Conservation (phyloP, 1,140 invertebrate species). For the Drosophila punjabiensis region DNA sequence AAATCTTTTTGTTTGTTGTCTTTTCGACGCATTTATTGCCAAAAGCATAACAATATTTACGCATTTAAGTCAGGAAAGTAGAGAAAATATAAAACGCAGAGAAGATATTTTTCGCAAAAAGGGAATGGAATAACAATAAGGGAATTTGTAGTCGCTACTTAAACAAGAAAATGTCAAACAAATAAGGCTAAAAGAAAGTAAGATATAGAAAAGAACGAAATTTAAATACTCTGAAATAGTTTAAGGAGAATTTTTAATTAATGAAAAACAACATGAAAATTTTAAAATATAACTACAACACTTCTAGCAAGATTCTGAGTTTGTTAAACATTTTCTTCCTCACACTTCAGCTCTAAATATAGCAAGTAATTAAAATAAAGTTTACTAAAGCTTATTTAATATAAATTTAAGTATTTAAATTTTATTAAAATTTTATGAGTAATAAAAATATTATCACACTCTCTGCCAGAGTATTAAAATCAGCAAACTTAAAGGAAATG, state of each 20-base stretch:
- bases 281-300: not conserved
- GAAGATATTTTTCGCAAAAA: constrained; percentile 14
- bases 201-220: accelerated
- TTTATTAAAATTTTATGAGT: not conserved
- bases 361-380: not conserved
- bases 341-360: not conserved
- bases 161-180: constrained; percentile 27
- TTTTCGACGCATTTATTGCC: constrained; percentile 39
- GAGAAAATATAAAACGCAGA: constrained; percentile 16
- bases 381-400: not conserved
- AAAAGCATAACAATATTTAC: constrained; percentile 69
- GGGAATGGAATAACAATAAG: constrained; percentile 53
- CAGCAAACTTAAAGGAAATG: constrained; percentile 24
- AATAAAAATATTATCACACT: not conserved
- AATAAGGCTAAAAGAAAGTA: not conserved
- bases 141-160: constrained; percentile 41
- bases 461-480: constrained; percentile 10
- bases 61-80: constrained; percentile 52
- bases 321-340: not conserved
- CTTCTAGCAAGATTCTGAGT: not conserved
- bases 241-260: too few relatives aligned
- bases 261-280: too few relatives aligned
- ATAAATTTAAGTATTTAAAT: not conserved
- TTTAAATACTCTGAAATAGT: not conserved
- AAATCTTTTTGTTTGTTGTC: constrained; percentile 16